Percentiles rank a stretch among this genome's conserved stretches.
Conservation (phyloP, 2,797 vertebrate species). For the Muscicapa comitata region DNA sequence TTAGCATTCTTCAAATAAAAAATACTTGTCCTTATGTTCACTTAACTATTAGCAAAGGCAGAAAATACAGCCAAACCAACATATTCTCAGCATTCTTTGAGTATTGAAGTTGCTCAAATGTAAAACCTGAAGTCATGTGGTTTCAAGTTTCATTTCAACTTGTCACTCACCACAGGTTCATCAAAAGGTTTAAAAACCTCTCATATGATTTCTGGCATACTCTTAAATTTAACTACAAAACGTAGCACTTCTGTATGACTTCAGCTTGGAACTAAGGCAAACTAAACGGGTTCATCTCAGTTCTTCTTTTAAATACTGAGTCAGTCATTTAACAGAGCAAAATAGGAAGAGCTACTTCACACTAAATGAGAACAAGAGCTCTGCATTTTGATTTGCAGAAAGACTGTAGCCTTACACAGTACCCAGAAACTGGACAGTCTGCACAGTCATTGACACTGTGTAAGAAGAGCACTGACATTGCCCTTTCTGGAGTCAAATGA, state of each 20-base stretch:
- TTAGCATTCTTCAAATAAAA: neutral
- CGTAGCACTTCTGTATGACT: neutral
- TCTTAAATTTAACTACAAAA: neutral
- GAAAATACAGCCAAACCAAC: neutral
- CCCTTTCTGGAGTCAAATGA: neutral
- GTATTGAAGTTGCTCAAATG: neutral
- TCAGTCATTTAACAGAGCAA: neutral
- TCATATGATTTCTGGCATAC: neutral
- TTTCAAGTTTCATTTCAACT: constrained; percentile 7
- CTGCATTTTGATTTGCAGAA: neutral
- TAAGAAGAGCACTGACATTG: neutral
- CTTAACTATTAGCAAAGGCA: neutral
- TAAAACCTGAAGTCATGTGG: neutral
- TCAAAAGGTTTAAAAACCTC: neutral
- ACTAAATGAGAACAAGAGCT: neutral
- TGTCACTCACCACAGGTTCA: neutral
- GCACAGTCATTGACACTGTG: neutral
- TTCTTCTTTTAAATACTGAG: neutral
- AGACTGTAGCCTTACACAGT: neutral
- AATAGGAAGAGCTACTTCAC: neutral
- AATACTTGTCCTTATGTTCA: neutral
- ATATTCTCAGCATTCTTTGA: neutral
- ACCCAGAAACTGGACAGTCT: neutral
- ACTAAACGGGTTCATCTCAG: neutral
- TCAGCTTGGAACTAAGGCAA: neutral